phyloP scores from a whole-genome alignment of 64 coral and sea anemone species.

The Montipora capricornis region DNA sequence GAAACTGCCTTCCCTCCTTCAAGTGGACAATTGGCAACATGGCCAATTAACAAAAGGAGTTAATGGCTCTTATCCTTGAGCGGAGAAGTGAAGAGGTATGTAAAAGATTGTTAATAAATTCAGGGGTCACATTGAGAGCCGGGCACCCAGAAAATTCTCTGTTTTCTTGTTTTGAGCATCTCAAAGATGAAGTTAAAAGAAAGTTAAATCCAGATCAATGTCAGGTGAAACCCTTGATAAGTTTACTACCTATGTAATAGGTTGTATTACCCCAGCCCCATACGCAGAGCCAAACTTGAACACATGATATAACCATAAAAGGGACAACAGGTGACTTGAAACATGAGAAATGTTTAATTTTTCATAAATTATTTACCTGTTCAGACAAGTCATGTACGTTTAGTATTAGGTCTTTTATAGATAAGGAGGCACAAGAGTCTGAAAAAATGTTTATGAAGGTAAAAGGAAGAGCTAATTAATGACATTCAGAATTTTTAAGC shows the following conservation, averaged over 20 bases:
- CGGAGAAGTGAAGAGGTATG: not conserved
- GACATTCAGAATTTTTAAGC: not conserved
- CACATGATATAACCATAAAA: not conserved
- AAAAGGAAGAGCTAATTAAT: not conserved
- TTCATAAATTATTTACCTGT: not conserved
- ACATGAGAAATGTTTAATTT: not conserved
- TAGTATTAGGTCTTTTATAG: not conserved
- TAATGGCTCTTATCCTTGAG: slow-evolving; percentile 1
- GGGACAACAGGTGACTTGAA: not conserved
- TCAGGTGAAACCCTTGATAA: not conserved
- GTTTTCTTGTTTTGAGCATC: not conserved
- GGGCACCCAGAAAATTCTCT: not conserved
- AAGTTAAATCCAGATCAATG: not conserved
- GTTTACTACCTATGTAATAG: not conserved
- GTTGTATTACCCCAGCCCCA: not conserved
- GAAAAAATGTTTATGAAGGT: not conserved
- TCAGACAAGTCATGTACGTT: not conserved
- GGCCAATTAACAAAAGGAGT: not conserved
- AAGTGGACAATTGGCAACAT: not conserved
- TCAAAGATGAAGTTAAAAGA: not conserved
- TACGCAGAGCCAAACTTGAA: not conserved
- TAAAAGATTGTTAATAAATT: not conserved
- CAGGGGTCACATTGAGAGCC: not conserved
- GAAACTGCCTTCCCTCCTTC: slow-evolving; percentile 3
- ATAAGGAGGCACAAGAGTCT: not conserved